Base-by-base conservation (phyloP, 1,140 invertebrate genomes). In the Trichomalopsis sarcophagae region DNA sequence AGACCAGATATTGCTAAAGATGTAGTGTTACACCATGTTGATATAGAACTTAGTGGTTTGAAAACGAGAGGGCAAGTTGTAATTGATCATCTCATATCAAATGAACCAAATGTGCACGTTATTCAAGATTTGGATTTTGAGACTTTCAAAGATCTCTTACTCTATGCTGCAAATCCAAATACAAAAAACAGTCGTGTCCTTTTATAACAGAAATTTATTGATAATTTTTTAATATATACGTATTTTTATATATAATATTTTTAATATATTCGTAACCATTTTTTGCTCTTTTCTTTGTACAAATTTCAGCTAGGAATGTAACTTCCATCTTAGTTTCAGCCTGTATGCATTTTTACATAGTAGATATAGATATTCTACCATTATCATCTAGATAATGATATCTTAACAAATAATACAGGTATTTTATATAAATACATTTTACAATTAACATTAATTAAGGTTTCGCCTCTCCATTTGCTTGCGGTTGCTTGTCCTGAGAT, bases 11-110 rank as follows among this genome's bases (percentile, higher is more conserved):
- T 91, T 85, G 88, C 88, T 4, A 88, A 86, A 17, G 82, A 89
- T 78, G 36, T 89, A 21, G 33, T 84, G 0, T 40, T 91, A 2
- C 92, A 93, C 89, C 92, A 95, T 86, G 94, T 93, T 6, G 94
- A 94, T 33, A 94, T 96, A 4, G 95, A 96, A 87, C 89, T 96
- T 11, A 86, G 88, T 77, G 95, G 95, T 23, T 87, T 86, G 14
- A 92, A 92, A 86, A 95, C 95, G 1, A 91, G 95, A 87, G 95
- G 95, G 3, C 94, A 95, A 90, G 93, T 95, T 85, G 93, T 95
- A 0, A 89, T 96, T 44, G 95, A 95, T 92, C 94, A 95, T 89
- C 87, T 93, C 17, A 90, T 92, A 66, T 89, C 90, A 10, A 91
- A 91, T 9, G 89, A 93, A 62, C 91, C 93, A 10, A 96, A 96